Base-by-base conservation (phyloP, 1,140 invertebrate species). In the Bombyx mandarina region DNA sequence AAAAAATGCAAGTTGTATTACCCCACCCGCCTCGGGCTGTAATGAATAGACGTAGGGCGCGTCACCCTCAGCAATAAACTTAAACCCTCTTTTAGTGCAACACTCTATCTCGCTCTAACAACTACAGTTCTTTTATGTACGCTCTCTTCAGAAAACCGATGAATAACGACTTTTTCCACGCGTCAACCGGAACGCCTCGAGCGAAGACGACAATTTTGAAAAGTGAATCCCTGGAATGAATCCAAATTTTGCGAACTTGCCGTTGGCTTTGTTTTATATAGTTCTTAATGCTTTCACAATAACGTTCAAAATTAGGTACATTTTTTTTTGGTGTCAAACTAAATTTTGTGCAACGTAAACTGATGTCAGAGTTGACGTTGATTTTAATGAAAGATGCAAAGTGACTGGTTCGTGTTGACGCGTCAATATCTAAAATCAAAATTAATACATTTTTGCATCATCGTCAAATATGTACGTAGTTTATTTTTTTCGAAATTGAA, bases 61-160 rank as follows among this genome's bases (percentile, higher is more conserved):
- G 56, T 67, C 76, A 82, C 81, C 79, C 81, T 79, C 67, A 67
- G 64, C 64, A 77, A 79, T 81, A 77, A 81, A 83, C 80, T 76
- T 67, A 64, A 68, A 69, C 79, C 79, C 79, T 74, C 69, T 63
- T 71, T 69, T 77, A 74, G 71, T 68, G 71, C 58, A 60, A 72
- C 65, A 44, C 46, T 43, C 54, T 61, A 18, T 77, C 74, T 58
- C 73, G 43, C 62, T 81, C 72, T 62, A 62, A 57, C 66, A 56
- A 46, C 44, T 6, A 6, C 3, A 4, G 46, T 5, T 8, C 43
- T 8, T 26, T 12, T 47, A 63, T 62, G 56, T 22, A 61, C 18
- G 12, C 82, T 71, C 62, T 56, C 64, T 18, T 85, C 75, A 61
- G 59, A 70, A 73, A 65, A 51, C 65, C 79, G 82, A 82, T 66